A percentile compares a stretch with the other conserved stretches of the same genome.
These are phyloP conservation scores for Tiliqua scincoides DNA, from an alignment of 2,113 vertebrate species.

Conservation along the genomic window DNA sequence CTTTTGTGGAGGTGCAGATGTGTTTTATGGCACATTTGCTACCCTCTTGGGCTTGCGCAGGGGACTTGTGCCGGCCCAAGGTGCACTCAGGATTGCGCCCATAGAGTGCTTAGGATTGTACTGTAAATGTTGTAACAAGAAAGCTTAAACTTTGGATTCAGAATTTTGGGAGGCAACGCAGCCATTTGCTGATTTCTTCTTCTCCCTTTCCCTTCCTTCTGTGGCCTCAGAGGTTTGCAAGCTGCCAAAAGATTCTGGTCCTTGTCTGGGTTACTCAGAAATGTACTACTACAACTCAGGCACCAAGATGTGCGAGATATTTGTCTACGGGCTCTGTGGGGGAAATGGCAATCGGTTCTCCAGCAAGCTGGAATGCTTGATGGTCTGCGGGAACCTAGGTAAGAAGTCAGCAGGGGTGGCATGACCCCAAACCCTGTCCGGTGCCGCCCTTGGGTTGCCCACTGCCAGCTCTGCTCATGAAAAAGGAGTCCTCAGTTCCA, in stretches of 20 bases:
- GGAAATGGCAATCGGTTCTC: slow-evolving; percentile 86
- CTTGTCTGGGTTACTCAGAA: slow-evolving; percentile 70
- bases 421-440: no score
- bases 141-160: not conserved
- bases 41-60: no score
- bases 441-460: no score
- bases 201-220: not conserved
- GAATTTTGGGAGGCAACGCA: no score
- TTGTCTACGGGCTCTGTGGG: slow-evolving; percentile 82
- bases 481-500: no score
- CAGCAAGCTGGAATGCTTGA: not conserved
- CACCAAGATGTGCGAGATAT: slow-evolving; percentile 66
- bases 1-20: no score
- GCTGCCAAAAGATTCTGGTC: slow-evolving; percentile 69
- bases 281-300: slow-evolving; percentile 83
- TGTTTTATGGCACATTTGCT: no score
- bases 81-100: no score
- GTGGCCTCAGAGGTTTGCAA: slow-evolving; percentile 58
- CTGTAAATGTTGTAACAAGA: not conserved
- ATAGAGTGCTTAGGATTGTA: no score
- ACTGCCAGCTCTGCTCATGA: no score
- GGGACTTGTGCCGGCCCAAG: no score
- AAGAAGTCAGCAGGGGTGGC: not conserved
- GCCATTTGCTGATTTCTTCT: no score
- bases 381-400: not conserved